Conservation (phyloP, 2,113 vertebrate genomes). For the Origma solitaria region DNA sequence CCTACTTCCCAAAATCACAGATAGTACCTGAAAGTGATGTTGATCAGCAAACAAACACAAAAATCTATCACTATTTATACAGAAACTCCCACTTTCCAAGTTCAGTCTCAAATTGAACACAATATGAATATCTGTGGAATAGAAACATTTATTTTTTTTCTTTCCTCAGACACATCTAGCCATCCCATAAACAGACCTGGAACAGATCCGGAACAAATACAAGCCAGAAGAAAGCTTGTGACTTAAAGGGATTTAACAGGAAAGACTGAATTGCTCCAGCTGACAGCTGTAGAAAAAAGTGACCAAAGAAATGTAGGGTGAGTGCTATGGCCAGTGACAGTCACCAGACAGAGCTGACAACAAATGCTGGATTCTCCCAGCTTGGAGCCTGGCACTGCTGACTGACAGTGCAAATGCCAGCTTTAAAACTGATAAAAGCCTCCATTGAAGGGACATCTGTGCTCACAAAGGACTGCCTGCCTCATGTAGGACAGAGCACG, state of each 20-base stretch:
- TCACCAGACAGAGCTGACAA: neutral
- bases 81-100: neutral
- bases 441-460: neutral
- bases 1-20: neutral
- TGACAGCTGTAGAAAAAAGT: neutral
- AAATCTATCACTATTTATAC: neutral
- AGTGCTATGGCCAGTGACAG: rapidly evolving
- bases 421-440: neutral
- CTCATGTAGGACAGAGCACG: neutral
- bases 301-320: neutral
- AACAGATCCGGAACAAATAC: neutral
- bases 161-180: neutral
- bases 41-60: neutral
- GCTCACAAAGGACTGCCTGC: neutral
- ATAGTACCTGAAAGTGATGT: neutral
- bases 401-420: neutral
- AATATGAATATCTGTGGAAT: neutral
- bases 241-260: neutral
- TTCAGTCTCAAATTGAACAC: neutral
- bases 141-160: neutral
- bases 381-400: neutral
- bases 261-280: neutral
- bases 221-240: neutral
- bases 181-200: neutral
- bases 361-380: neutral